Percentiles rank a stretch among this genome's conserved stretches.
phyloP scores from a whole-genome alignment of 2,888 invertebrate genomes.

The Epinotia ramella region DNA sequence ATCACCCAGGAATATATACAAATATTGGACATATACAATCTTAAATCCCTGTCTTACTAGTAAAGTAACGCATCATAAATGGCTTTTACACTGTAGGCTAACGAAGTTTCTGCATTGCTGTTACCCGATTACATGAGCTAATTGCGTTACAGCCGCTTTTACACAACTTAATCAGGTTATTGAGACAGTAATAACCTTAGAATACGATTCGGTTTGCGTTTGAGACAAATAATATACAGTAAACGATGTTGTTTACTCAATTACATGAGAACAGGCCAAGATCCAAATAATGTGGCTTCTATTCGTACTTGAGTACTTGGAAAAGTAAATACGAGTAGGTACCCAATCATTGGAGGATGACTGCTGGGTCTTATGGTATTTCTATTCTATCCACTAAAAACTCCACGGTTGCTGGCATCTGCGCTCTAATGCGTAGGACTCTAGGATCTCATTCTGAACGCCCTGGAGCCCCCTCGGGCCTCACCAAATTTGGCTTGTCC shows the following conservation, averaged over 20 bases:
- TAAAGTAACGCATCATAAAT: constrained; percentile 4
- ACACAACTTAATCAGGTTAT: constrained; percentile 5
- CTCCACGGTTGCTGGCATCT: too few relatives aligned
- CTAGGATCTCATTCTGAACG: too few relatives aligned
- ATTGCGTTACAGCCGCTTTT: constrained; percentile 5
- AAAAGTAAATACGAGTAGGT: not conserved
- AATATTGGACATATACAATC: too few relatives aligned
- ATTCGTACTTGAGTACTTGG: not conserved
- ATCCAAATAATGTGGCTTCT: not conserved
- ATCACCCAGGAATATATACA: too few relatives aligned
- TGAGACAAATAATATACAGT: not conserved
- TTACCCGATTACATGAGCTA: constrained; percentile 4
- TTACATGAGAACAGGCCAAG: not conserved
- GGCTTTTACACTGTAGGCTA: constrained; percentile 15
- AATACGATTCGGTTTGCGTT: not conserved
- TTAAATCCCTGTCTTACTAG: not conserved
- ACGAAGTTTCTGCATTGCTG: constrained; percentile 22
- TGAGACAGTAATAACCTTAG: not conserved
- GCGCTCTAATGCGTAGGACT: too few relatives aligned
- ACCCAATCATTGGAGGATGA: too few relatives aligned
- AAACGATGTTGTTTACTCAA: not conserved
- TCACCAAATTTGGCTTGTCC: too few relatives aligned
- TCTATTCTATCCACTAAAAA: too few relatives aligned
- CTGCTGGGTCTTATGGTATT: too few relatives aligned
- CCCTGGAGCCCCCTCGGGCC: too few relatives aligned